phyloP scores from a whole-genome alignment of 1,140 invertebrate species.

The Lucilia cuprina region DNA sequence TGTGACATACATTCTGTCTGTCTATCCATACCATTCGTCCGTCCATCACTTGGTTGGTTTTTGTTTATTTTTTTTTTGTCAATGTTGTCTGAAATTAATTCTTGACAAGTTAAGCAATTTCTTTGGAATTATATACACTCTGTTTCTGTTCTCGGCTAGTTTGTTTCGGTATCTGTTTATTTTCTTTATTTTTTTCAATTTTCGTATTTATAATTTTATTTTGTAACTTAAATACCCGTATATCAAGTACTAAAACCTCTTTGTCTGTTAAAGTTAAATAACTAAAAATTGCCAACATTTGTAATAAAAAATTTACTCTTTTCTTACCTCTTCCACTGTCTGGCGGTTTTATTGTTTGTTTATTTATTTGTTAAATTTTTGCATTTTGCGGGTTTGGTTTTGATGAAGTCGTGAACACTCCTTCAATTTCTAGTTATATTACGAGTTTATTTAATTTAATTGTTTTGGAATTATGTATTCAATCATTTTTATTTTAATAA shows the following conservation, averaged over 20 bases:
- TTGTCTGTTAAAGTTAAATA: neutral
- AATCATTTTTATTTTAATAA: no score
- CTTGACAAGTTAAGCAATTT: constrained; percentile 25
- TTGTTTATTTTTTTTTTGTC: neutral
- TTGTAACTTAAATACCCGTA: neutral
- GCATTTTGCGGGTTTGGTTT: neutral
- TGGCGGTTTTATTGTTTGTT: neutral
- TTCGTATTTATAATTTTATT: neutral
- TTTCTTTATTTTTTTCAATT: neutral
- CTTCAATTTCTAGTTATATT: neutral
- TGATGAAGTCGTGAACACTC: neutral
- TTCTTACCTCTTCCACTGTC: neutral
- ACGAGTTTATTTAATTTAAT: neutral
- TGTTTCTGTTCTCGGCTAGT: neutral
- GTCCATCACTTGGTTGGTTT: neutral
- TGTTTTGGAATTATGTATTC: no score
- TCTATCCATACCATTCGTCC: neutral
- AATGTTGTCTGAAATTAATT: constrained; percentile 16
- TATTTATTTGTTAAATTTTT: neutral
- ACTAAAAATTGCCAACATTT: no score
- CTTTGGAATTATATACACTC: neutral
- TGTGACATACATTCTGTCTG: neutral
- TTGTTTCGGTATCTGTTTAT: neutral
- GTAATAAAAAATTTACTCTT: neutral
- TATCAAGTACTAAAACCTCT: neutral